Evolutionary conservation across 2,797 vertebrate genomes (phyloP), one percentile per base, ranked within the genome.

Genomic region (Cossypha polioptera): DNA sequence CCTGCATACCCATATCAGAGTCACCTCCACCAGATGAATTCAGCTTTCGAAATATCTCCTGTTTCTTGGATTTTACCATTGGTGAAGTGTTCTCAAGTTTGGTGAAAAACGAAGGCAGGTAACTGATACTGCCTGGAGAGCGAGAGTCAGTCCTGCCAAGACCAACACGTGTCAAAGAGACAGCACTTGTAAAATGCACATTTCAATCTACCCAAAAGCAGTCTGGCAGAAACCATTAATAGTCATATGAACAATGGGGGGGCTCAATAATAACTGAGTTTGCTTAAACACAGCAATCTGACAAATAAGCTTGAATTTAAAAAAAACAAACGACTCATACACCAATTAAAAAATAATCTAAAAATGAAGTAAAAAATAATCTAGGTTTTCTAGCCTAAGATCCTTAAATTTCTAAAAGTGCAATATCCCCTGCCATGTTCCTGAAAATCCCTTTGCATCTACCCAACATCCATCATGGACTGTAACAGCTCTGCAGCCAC

Each of bases 41-140:
- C 98, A 99, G 98, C 98, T 99, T 99, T 98, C 99, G 99, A 98
- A 99, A 99, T 98, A 99, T 99, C 98, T 99, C 99, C 98, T 99
- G 99, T 98, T 99, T 99, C 98, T 99, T 99, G 96, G 98, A 99
- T 97, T 99, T 98, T 92, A 99, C 99, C 99, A 99, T 99, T 40
- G 98, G 99, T 15, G 99, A 99, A 55, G 99, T 99, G 97, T 97
- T 99, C 97, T 99, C 99, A 90, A 99, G 98, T 96, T 99, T 99
- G 97, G 99, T 99, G 97, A 99, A 99, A 97, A 99, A 99, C 4
- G 99, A 98, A 71, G 99, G 99, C 96, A 99, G 97, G 97, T 99
- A 99, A 97, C 98, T 98, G 72, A 99, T 98, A 82, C 98, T 99
- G 58, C 99, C 99, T 3, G 99, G 99, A 65, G 99, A 99, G 73